Evolutionary conservation across 30 jellyfish, hydroid and myxozoan genomes (phyloP).

Genomic region (Turritopsis dohrnii): DNA sequence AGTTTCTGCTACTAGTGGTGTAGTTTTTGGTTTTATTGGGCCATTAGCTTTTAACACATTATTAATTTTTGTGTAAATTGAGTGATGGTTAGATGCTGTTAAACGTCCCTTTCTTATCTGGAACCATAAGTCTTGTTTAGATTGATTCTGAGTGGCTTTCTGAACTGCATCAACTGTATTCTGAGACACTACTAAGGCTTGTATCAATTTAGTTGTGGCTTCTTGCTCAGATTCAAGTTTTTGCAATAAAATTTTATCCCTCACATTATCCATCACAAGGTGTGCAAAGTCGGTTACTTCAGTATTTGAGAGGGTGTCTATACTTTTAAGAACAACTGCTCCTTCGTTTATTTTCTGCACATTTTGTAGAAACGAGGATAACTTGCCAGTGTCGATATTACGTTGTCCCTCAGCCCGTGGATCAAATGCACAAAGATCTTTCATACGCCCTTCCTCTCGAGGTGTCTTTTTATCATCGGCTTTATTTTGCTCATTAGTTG

Average conservation of each 20-base stretch:
- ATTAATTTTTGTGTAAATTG: slow-evolving; percentile 35
- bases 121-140: slow-evolving; percentile 28
- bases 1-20: slow-evolving; percentile 19
- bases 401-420: slow-evolving; percentile 27
- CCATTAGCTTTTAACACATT: slow-evolving; percentile 6
- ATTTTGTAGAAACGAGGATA: slow-evolving; percentile 18
- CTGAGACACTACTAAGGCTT: slow-evolving; percentile 2
- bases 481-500: background rate
- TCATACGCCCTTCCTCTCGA: slow-evolving; percentile 8
- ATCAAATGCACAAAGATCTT: slow-evolving; percentile 21
- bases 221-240: slow-evolving; percentile 22
- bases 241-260: background rate
- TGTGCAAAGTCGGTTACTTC: slow-evolving; percentile 8
- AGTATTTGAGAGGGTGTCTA: background rate
- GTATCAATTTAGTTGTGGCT: background rate
- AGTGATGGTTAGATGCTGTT: slow-evolving; percentile 41
- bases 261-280: slow-evolving; percentile 10
- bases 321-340: slow-evolving; percentile 32
- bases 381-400: background rate
- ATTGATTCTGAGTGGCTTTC: slow-evolving; percentile 28
- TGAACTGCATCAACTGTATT: slow-evolving; percentile 20
- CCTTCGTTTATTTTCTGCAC: slow-evolving; percentile 9
- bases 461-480: background rate
- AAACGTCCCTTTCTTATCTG: slow-evolving; percentile 36
- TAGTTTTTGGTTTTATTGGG: slow-evolving; percentile 13